A percentile compares a stretch with the other conserved stretches of the same genome.
phyloP scores from a whole-genome alignment of 2,113 vertebrate genomes.

The Callospermophilus lateralis region DNA sequence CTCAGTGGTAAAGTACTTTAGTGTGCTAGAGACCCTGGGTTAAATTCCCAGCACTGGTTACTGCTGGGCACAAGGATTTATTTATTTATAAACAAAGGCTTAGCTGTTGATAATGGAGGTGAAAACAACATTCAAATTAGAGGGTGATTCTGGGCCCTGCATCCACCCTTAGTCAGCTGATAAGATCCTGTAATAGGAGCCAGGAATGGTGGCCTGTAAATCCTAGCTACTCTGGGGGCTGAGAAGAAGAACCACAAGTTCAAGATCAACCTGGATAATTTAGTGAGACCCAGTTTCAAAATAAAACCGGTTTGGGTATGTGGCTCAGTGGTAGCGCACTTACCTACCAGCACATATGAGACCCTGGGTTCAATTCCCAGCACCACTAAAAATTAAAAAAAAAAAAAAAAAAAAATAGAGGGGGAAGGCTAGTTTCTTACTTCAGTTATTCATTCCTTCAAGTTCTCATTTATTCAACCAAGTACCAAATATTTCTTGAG shows the following conservation, averaged over 20 bases:
- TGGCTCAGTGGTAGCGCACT: not conserved
- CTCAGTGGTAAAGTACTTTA: too few relatives aligned
- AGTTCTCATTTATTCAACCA: not conserved
- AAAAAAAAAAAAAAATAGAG: not conserved
- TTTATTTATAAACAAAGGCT: slow-evolving; percentile 67
- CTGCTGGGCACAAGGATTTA: slow-evolving; percentile 35
- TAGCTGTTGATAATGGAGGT: slow-evolving; percentile 53
- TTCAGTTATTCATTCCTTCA: not conserved
- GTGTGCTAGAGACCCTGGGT: too few relatives aligned
- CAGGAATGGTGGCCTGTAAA: too few relatives aligned
- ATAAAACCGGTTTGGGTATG: not conserved
- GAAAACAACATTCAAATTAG: slow-evolving; percentile 53
- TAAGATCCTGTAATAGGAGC: not conserved
- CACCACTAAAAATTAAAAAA: too few relatives aligned
- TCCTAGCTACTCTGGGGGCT: too few relatives aligned
- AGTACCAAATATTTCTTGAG: not conserved
- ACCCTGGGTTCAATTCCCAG: not conserved
- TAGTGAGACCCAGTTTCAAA: too few relatives aligned
- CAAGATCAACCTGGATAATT: not conserved
- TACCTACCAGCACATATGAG: not conserved
- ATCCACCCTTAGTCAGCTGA: not conserved
- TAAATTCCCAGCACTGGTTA: not conserved
- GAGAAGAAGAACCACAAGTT: too few relatives aligned
- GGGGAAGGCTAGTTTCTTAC: not conserved
- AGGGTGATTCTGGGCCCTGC: not conserved